A percentile compares a stretch with the other conserved stretches of the same genome.
Conservation (phyloP, 2,113 vertebrate genomes). For the Gobiocypris rarus region DNA sequence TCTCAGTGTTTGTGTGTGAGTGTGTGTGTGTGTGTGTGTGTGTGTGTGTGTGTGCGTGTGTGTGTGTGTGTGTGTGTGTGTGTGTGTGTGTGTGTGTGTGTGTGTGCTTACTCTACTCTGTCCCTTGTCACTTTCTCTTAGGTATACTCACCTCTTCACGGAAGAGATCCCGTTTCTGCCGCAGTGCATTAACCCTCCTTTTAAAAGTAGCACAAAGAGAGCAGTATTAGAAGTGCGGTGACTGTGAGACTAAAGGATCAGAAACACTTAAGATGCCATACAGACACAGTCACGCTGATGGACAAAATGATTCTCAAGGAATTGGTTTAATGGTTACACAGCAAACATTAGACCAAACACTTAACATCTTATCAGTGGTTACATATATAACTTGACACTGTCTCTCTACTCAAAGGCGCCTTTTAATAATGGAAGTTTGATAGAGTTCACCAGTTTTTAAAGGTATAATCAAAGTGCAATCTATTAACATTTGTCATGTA, state of each 20-base stretch:
- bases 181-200: conserved; percentile 93
- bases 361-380: conserved; percentile 33
- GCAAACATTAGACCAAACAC: conserved; percentile 37
- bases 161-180: conserved; percentile 96
- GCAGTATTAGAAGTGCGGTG: conserved; percentile 80
- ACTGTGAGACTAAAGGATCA: conserved; percentile 54
- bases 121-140: conserved; percentile 76
- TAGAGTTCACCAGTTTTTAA: neutral
- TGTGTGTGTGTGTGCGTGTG: conserved; percentile 63
- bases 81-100: conserved; percentile 60
- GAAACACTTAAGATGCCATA: conserved; percentile 53
- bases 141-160: conserved; percentile 93
- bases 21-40: conserved; percentile 59
- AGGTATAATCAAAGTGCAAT: neutral
- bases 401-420: neutral
- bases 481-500: neutral
- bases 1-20: conserved; percentile 29
- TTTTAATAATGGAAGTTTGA: neutral
- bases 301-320: conserved; percentile 40
- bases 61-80: conserved; percentile 64
- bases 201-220: conserved; percentile 85
- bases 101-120: conserved; percentile 64
- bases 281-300: conserved; percentile 42
- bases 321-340: conserved; percentile 23
- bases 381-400: conserved; percentile 22